Base-by-base conservation (phyloP, 1,140 invertebrate genomes). In the Hycleus phaleratus region DNA sequence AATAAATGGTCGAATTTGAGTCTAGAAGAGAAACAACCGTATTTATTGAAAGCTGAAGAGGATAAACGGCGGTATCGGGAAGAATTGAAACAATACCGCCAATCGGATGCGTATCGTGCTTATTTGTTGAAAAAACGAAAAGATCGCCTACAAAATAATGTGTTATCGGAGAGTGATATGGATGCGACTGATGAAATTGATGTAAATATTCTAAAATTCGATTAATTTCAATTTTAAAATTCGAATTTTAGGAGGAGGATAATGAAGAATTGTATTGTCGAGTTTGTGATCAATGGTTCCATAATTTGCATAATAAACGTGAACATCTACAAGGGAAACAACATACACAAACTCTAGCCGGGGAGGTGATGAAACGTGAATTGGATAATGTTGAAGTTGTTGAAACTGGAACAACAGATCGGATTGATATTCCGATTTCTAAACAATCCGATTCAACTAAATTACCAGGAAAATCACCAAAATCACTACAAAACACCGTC, bases 271-370 rank as follows among this genome's bases (percentile, higher is more conserved):
- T 82, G 43, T 79, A 81, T 62, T 82, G 81, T 66, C 69, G 76
- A 44, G 77, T 78, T 8, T 82, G 81, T 71, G 77, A 81, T 64
- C 76, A 81, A 63, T 80, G 77, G 70, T 82, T 82, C 65, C 79
- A 76, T 56, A 78, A 77, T 55, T 62, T 80, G 25, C 80, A 81
- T 59, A 82, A 82, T 63, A 81, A 81, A 69, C 74, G 77, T 48
- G 80, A 81, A 67, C 81, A 82, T 69, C 70, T 82, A 52, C 77
- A 79, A 67, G 79, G 80, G 9, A 71, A 74, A 56, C 76, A 79
- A 55, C 81, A 82, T 67, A 70, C 79, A 49, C 78, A 80, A 66
- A 68, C 67, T 9, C 64, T 71, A n/a, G 70, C 68, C 6, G 70
- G 70, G 12, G 71, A 71, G 52, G 18, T 18, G 18, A 74, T 71